phyloP scores from a whole-genome alignment of 2,888 invertebrate genomes.

The Amiota mariae region DNA sequence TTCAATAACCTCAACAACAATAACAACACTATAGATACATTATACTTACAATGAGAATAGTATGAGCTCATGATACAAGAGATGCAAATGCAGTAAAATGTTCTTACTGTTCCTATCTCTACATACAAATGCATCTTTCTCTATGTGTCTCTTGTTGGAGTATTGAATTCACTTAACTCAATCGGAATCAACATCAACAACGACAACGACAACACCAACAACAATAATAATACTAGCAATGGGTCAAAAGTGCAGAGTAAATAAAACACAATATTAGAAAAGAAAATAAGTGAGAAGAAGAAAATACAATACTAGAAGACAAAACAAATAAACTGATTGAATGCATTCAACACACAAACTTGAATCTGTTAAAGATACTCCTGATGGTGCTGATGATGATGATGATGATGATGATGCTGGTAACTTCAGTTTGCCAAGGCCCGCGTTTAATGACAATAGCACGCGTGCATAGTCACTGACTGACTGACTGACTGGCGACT shows the following conservation, averaged over 20 bases:
- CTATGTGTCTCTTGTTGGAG: slow-evolving; percentile 22
- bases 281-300: slow-evolving; percentile 22
- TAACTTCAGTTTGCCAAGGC: background rate
- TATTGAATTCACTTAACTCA: slow-evolving; percentile 66
- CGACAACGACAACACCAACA: slow-evolving; percentile 17
- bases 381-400: slow-evolving; percentile 3
- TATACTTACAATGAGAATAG: background rate
- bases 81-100: slow-evolving; percentile 50
- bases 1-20: slow-evolving; percentile 42
- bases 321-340: slow-evolving; percentile 64
- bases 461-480: slow-evolving; percentile 48
- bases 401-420: slow-evolving; percentile 16
- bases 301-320: too few relatives aligned
- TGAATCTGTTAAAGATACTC: background rate
- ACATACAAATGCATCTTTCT: background rate
- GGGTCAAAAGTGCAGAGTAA: slow-evolving; percentile 66
- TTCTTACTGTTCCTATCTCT: background rate
- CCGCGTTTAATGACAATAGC: slow-evolving; percentile 54
- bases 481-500: slow-evolving; percentile 9
- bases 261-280: slow-evolving; percentile 54
- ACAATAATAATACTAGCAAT: slow-evolving; percentile 33
- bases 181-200: slow-evolving; percentile 44
- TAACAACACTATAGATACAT: slow-evolving; percentile 30
- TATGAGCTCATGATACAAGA: slow-evolving; percentile 24
- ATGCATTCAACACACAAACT: slow-evolving; percentile 50